These are phyloP conservation scores for Drosophila funebris DNA, from an alignment of 1,140 invertebrate genomes.

Conservation along the genomic window DNA sequence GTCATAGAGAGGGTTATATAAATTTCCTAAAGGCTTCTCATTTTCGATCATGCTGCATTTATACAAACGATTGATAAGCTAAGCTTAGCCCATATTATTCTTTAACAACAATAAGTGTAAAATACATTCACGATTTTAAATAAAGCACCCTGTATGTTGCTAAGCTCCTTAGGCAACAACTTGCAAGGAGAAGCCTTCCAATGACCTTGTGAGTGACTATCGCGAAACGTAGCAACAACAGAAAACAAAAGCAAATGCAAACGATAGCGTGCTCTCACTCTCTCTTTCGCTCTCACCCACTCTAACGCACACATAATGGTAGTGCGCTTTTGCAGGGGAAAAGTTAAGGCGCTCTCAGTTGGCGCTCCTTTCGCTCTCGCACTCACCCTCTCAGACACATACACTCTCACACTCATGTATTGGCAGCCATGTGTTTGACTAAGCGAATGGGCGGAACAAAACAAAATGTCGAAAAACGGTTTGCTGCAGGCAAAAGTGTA, in stretches of 20 bases:
- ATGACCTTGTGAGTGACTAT: conserved; percentile 55
- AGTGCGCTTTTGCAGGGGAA: conserved; percentile 24
- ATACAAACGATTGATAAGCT: no score
- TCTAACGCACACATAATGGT: background rate
- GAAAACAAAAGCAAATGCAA: conserved; percentile 19
- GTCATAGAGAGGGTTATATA: no score
- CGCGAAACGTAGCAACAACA: conserved; percentile 12
- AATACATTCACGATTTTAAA: no score
- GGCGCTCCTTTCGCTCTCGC: background rate
- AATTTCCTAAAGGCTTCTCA: no score
- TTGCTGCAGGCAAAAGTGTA: conserved; percentile 15
- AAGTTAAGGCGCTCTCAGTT: conserved; percentile 18
- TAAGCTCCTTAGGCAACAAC: conserved; percentile 17
- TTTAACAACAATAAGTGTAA: no score
- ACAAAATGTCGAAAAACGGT: conserved; percentile 66
- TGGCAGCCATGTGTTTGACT: conserved; percentile 50
- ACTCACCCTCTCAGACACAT: background rate
- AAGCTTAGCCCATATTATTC: no score
- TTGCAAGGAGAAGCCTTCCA: conserved; percentile 57
- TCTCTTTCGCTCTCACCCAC: background rate
- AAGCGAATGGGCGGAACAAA: conserved; percentile 68
- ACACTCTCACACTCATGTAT: conserved; percentile 1
- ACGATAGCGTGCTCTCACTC: background rate
- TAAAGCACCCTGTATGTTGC: conserved; percentile 38
- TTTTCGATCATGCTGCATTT: no score